Percentiles rank a stretch among this genome's conserved stretches.
These are phyloP conservation scores for Clamator glandarius DNA, from an alignment of 2,797 vertebrate species.

Conservation along the genomic window DNA sequence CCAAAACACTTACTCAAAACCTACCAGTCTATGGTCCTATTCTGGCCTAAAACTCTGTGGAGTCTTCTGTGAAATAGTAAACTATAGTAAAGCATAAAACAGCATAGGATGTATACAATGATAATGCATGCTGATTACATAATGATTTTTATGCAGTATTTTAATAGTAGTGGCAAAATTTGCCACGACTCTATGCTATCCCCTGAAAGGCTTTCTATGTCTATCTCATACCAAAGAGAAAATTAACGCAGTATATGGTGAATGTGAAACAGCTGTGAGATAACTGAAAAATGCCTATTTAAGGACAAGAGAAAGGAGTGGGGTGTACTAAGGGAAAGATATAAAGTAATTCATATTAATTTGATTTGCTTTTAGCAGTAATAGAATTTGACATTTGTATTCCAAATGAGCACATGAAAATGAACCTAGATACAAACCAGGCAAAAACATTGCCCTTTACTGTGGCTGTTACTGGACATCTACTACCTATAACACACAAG, in stretches of 20 bases:
- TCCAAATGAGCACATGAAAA: conserved; percentile 38
- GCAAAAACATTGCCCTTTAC: conserved; percentile 44
- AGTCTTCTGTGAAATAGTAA: background rate
- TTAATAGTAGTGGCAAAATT: background rate
- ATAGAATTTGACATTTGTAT: conserved; percentile 35
- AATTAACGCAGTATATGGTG: background rate
- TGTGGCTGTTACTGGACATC: background rate
- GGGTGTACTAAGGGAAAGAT: background rate
- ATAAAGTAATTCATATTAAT: background rate
- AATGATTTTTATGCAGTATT: background rate
- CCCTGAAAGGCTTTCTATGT: background rate
- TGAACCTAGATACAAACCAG: conserved; percentile 25
- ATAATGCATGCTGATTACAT: background rate
- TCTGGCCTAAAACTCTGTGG: background rate
- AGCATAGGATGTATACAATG: background rate
- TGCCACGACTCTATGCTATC: background rate
- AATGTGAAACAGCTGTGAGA: background rate
- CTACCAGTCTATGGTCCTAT: background rate
- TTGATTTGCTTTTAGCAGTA: conserved; percentile 11
- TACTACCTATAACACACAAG: background rate
- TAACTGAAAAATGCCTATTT: background rate
- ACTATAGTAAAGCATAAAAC: background rate
- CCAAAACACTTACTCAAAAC: background rate
- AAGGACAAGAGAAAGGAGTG: background rate
- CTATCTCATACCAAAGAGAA: background rate